phyloP scores from a whole-genome alignment of 1,140 invertebrate species.

The Nephila pilipes region DNA sequence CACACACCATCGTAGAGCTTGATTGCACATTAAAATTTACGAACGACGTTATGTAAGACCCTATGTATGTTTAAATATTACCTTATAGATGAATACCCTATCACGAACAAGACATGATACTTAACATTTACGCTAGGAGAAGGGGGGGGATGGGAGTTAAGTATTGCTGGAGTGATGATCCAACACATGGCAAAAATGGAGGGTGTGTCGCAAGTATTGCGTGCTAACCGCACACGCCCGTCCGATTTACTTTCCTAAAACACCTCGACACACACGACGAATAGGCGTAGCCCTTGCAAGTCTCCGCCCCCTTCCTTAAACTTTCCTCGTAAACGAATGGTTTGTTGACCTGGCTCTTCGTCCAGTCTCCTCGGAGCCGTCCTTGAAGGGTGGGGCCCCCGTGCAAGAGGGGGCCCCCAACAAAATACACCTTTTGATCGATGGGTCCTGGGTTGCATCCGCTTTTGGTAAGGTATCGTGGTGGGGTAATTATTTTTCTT shows the following conservation, averaged over 20 bases:
- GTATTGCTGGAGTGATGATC: background rate
- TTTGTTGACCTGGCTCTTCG: slow-evolving; percentile 44
- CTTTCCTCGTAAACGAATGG: slow-evolving; percentile 47
- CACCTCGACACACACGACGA: slow-evolving; percentile 44
- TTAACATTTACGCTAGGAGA: slow-evolving; percentile 7
- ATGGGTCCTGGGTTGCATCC: slow-evolving; percentile 21
- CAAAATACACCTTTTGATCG: slow-evolving; percentile 26
- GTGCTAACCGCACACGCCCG: slow-evolving; percentile 46
- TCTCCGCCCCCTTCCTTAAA: slow-evolving; percentile 50
- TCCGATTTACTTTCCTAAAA: background rate
- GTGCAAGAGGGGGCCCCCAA: background rate
- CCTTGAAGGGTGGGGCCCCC: slow-evolving; percentile 65
- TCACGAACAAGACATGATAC: background rate
- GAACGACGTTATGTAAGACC: background rate
- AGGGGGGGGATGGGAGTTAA: no score
- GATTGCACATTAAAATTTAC: slow-evolving; percentile 3
- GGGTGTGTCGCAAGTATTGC: slow-evolving; percentile 38
- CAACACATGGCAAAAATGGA: slow-evolving; percentile 45
- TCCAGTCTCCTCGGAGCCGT: slow-evolving; percentile 59
- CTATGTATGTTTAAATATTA: slow-evolving; percentile 1
- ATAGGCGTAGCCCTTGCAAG: slow-evolving; percentile 31
- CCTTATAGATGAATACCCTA: background rate
- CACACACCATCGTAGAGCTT: slow-evolving; percentile 5
- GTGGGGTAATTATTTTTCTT: slow-evolving; percentile 12
- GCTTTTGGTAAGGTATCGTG: slow-evolving; percentile 7